Evolutionary conservation across 2,113 vertebrate species (phyloP), one percentile per base, ranked within the genome.

Genomic region (Furnarius figulus): DNA sequence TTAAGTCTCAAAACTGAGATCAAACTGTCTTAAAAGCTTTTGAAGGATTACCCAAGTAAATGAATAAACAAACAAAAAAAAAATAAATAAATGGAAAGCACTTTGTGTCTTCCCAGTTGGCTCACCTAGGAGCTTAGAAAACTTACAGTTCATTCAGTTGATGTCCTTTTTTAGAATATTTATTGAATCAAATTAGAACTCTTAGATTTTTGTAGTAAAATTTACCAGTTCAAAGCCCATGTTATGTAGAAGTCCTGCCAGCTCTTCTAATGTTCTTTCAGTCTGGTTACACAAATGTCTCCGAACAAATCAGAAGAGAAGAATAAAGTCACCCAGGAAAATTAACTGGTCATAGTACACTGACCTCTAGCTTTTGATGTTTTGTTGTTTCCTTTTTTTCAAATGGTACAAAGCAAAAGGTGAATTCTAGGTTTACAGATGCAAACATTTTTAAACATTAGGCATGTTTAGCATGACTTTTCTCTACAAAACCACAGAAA

Each of bases 281-380:
- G 19, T 56, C 21, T 75, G 91, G 30, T 55, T 81, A 39, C 24
- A 74, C 2, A 28, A 76, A 52, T 80, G 7, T 33, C 44, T 93
- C 33, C 76, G 35, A 66, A 53, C 65, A 93, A 90, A 86, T 82
- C 52, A 50, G 77, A 93, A 95, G 24, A 92, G 33, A 95, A 86
- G 85, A 83, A 65, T 14, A 85, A 46, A n/a, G 30, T 44, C 1
- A 39, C 22, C 63, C 47, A 63, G 24, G 42, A 73, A 92, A 73
- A 63, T 62, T 56, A 25, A 39, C 27, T 68, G 8, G 55, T 31
- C 7, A 53, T 12, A 47, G 9, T 75, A 37, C n/a, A 53, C 33
- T 77, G 35, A 73, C 6, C 7, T 33, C 2, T 3, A 56, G 16
- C 5, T 85, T 89, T 80, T 74, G 5, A 10, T 63, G 19, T 2